Percentiles rank a stretch among this genome's conserved stretches.
Conservation (phyloP, 2,888 invertebrate species). For the Melipona beecheii region DNA sequence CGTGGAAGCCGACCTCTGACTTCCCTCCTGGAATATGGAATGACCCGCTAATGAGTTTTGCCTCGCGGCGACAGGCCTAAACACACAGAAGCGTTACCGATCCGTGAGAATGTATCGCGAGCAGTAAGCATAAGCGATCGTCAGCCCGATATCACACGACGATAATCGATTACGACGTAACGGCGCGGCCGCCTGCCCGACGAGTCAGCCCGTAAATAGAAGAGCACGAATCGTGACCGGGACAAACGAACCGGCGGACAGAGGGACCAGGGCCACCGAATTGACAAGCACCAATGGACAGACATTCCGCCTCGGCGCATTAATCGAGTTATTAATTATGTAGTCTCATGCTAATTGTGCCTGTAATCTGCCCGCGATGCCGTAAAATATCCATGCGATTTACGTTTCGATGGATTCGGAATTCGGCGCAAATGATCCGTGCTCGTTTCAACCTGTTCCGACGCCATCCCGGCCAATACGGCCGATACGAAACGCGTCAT, state of each 20-base stretch:
- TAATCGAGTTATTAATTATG: constrained; percentile 83
- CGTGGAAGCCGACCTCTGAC: constrained; percentile 53
- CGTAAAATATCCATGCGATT: constrained; percentile 74
- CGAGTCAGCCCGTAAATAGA: constrained; percentile 53
- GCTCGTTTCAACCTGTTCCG: constrained; percentile 52
- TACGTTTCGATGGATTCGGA: constrained; percentile 53
- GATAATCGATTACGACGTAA: constrained; percentile 67
- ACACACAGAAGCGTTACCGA: constrained; percentile 62
- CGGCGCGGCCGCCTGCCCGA: constrained; percentile 2
- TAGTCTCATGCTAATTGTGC: constrained; percentile 82
- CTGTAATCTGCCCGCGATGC: constrained; percentile 76
- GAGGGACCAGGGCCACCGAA: constrained; percentile 11
- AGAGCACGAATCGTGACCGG: constrained; percentile 64
- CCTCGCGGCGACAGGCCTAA: constrained; percentile 64
- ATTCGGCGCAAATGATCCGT: constrained; percentile 48
- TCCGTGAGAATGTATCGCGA: constrained; percentile 47
- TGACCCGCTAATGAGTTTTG: constrained; percentile 76
- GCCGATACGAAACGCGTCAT: constrained; percentile 10
- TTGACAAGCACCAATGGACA: constrained; percentile 73
- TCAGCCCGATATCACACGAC: constrained; percentile 54
- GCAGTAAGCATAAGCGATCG: constrained; percentile 51
- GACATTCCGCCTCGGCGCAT: constrained; percentile 81
- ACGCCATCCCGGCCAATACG: neutral
- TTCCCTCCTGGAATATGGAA: constrained; percentile 78
- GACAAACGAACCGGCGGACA: constrained; percentile 46